phyloP scores from a whole-genome alignment of 1,140 invertebrate genomes.

The Oreohelix idahoensis region DNA sequence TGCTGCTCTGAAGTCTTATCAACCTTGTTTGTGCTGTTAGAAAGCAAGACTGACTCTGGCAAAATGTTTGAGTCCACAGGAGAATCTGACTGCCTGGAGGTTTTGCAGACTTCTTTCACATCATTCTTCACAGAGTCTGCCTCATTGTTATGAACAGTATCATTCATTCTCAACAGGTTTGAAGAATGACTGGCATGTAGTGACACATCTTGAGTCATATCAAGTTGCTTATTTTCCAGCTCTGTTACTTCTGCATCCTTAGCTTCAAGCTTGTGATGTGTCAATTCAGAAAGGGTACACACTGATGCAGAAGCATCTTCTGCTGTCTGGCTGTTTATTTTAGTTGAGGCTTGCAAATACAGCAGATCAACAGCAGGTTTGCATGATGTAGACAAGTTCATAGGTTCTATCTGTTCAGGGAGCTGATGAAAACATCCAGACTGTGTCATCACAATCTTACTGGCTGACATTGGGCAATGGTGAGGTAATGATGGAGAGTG shows the following conservation, averaged over 20 bases:
- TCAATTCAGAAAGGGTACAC: not conserved
- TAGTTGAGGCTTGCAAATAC: not conserved
- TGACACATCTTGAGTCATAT: not conserved
- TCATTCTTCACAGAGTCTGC: not conserved
- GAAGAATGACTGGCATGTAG: not conserved
- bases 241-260: not conserved
- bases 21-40: not conserved
- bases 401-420: constrained; percentile 34
- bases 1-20: not conserved
- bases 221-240: not conserved
- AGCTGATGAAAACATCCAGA: constrained; percentile 3
- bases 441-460: not conserved
- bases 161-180: not conserved
- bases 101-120: not conserved
- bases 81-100: not conserved
- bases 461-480: not conserved
- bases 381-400: constrained; percentile 35
- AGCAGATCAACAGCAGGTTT: not conserved
- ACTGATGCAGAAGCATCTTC: not conserved
- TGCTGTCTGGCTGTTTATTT: not conserved
- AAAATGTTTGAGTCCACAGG: not conserved
- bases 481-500: not conserved
- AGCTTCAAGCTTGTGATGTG: not conserved
- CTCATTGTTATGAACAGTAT: not conserved
- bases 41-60: not conserved